Conservation (phyloP, 37 sponge, comb jelly and placozoan genomes). For the Axinella damicornis region DNA sequence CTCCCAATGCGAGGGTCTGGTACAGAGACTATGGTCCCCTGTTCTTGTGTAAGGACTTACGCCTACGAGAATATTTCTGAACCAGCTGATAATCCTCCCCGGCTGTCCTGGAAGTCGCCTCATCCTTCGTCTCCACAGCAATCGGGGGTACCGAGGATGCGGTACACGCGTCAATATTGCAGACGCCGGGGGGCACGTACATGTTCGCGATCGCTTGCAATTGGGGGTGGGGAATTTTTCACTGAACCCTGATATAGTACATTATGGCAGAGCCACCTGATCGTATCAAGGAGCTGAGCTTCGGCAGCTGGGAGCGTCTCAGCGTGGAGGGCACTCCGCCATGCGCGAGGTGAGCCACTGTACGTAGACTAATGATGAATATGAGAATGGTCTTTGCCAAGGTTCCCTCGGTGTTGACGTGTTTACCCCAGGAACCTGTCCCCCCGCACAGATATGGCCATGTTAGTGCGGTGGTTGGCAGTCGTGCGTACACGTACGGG, state of each 20-base stretch:
- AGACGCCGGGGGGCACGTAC: too few species aligned
- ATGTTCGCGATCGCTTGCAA: too few species aligned
- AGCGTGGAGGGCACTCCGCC: slow-evolving; percentile 34
- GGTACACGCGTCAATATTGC: too few species aligned
- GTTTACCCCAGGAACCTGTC: too few species aligned
- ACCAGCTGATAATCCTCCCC: slow-evolving; percentile 59
- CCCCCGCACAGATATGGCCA: slow-evolving; percentile 56
- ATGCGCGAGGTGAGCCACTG: slow-evolving; percentile 17
- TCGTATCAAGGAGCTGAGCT: background rate
- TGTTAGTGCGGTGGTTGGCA: slow-evolving; percentile 33
- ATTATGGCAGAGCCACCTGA: background rate
- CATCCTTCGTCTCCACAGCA: background rate
- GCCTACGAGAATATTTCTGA: slow-evolving; percentile 66
- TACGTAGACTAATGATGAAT: background rate
- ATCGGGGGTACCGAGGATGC: too few species aligned
- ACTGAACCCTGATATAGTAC: background rate
- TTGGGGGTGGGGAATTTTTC: background rate
- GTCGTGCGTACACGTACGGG: slow-evolving; percentile 65
- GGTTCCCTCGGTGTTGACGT: too few species aligned
- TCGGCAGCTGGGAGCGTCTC: slow-evolving; percentile 42
- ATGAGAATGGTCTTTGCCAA: too few species aligned
- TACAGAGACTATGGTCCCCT: too few species aligned
- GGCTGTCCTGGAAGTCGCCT: slow-evolving; percentile 58
- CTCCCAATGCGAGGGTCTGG: too few species aligned
- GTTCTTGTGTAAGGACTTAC: slow-evolving; percentile 40